Conservation (phyloP, 2,113 vertebrate genomes). For the Tonatia bakeri region DNA sequence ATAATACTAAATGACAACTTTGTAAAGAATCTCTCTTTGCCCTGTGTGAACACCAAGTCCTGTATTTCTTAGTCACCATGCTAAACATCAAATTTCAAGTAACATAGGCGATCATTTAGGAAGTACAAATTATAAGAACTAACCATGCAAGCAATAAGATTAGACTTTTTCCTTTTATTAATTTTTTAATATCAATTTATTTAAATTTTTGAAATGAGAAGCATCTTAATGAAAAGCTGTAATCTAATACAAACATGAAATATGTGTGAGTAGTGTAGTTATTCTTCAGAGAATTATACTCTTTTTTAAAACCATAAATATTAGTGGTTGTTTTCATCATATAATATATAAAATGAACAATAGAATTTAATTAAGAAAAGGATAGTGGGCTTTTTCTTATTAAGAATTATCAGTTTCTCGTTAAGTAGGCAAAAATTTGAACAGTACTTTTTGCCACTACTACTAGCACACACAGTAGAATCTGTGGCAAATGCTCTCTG, state of each 20-base stretch:
- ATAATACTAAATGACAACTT: neutral
- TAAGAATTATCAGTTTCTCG: conserved; percentile 53
- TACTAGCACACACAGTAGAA: neutral
- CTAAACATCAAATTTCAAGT: neutral
- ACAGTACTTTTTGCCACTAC: neutral
- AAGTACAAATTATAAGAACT: neutral
- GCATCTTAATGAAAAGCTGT: neutral
- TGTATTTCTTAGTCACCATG: neutral
- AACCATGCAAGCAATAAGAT: neutral
- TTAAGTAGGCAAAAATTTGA: conserved; percentile 33
- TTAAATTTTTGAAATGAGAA: conserved; percentile 18
- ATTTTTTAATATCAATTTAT: neutral
- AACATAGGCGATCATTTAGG: neutral
- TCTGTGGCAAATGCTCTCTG: neutral
- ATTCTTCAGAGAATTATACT: conserved; percentile 19
- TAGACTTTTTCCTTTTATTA: conserved; percentile 3
- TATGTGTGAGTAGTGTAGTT: neutral
- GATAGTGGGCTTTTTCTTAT: neutral
- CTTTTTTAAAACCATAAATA: neutral
- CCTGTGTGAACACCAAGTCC: neutral
- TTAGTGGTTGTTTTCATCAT: neutral
- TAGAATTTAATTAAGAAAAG: conserved; percentile 22
- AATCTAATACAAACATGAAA: conserved; percentile 27
- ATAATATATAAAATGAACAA: conserved; percentile 8
- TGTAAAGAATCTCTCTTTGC: neutral